Evolutionary conservation across 2,888 invertebrate species (phyloP).

Genomic region (Hymenopus coronatus): DNA sequence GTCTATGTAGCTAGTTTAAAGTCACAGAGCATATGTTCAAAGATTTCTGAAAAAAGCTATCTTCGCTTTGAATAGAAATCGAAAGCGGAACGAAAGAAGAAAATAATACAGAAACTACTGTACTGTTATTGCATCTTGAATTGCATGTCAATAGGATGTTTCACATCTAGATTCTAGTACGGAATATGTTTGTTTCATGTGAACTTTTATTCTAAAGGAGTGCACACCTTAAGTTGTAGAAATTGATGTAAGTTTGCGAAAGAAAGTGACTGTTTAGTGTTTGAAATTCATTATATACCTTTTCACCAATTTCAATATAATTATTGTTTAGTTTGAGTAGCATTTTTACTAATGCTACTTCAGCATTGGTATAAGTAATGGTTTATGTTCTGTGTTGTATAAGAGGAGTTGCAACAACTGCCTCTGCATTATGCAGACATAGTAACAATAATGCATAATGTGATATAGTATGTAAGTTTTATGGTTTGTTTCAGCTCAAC

Average conservation of each 20-base stretch:
- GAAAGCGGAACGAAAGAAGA: background rate
- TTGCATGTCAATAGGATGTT: slow-evolving; percentile 25
- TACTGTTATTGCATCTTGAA: slow-evolving; percentile 23
- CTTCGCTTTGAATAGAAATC: background rate
- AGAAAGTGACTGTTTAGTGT: background rate
- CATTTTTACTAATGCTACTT: background rate
- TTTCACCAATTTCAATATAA: background rate
- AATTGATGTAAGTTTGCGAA: background rate
- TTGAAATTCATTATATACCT: background rate
- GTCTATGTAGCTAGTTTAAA: slow-evolving; percentile 29
- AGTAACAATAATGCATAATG: background rate
- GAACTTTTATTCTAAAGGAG: background rate
- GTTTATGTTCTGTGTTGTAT: background rate
- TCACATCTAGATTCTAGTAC: slow-evolving; percentile 15
- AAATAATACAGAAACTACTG: background rate
- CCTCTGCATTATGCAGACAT: background rate
- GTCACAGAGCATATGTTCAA: slow-evolving; percentile 23
- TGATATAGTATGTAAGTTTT: background rate
- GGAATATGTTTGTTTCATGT: background rate
- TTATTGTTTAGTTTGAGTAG: background rate
- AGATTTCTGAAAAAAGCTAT: background rate
- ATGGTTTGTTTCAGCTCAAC: background rate
- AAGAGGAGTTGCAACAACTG: background rate
- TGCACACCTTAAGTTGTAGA: background rate
- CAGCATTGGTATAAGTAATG: background rate